Base-by-base conservation (phyloP, 2,113 vertebrate species). In the Oxyruncus cristatus region DNA sequence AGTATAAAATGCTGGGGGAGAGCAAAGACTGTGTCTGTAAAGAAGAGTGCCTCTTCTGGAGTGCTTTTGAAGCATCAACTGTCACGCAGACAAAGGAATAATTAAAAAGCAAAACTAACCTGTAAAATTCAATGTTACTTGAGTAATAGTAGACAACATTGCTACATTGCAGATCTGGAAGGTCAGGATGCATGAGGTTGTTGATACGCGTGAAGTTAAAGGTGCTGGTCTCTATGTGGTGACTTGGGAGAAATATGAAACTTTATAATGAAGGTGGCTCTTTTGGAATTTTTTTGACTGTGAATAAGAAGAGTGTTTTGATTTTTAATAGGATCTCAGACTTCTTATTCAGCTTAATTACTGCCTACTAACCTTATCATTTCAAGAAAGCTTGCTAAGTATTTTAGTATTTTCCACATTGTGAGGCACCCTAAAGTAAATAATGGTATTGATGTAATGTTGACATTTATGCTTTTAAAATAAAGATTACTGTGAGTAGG, bases 391-490 rank as follows among this genome's bases (percentile, higher is more conserved):
- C 27, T 74, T 6, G 7, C 22, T 5, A 91, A 91, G 12, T 74
- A 41, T 84, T 72, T 88, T 26, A 65, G 35, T 67, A 41, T 41
- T 56, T 94, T 89, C 42, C 18, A 5, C 70, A 21, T 21, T 80
- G 37, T 74, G 62, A 84, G 39, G 11, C 6, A 37, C 12, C 27
- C 15, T 91, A 77, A 89, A 92, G 13, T 84, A 95, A 86, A 81
- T 88, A 53, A 44, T 61, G 26, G 7, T 85, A 73, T 89, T 42
- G 84, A 72, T 67, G 42, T 71, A 63, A 71, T 78, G 67, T 65
- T 94, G 88, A 61, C 10, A 2, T 78, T 82, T 92, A 72, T 89
- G 44, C 39, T 94, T 93, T 94, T 90, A n/a, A 92, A 88, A 50
- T 44, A 93, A 79, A 52, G 15, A 44, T 75, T 83, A 13, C 32